Conservation (phyloP, 2,113 vertebrate species). For the Oncorhynchus mykiss region DNA sequence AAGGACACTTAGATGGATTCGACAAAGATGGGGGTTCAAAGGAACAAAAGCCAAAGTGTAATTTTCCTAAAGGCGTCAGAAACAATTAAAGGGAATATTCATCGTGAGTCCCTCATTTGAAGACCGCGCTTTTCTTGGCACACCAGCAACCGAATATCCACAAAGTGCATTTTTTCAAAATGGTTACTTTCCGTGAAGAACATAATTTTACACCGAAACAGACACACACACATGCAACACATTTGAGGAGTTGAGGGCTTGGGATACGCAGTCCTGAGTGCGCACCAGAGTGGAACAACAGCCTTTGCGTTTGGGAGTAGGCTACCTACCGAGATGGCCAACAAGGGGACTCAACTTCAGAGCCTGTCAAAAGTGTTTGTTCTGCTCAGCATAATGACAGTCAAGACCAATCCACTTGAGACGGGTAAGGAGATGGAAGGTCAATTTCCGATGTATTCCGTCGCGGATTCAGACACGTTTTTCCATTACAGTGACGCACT, state of each 20-base stretch:
- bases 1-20: conserved; percentile 32
- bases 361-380: conserved; percentile 47
- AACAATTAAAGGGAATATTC: conserved; percentile 8
- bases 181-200: neutral
- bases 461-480: conserved; percentile 7
- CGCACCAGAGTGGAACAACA: neutral
- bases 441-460: conserved; percentile 17
- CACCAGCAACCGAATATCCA: neutral
- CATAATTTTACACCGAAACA: neutral
- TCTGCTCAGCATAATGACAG: conserved; percentile 44
- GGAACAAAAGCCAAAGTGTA: conserved; percentile 33
- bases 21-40: conserved; percentile 23
- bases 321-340: conserved; percentile 45
- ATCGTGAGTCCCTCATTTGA: neutral
- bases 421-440: conserved; percentile 59
- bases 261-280: neutral
- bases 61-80: conserved; percentile 12
- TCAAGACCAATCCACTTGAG: conserved; percentile 60
- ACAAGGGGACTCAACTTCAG: conserved; percentile 18
- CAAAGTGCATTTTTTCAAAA: neutral
- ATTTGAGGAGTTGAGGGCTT: conserved; percentile 14
- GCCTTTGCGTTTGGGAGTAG: neutral
- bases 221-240: conserved; percentile 14
- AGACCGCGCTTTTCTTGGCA: neutral
- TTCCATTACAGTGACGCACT: conserved; percentile 15